Conservation (phyloP, 2,888 invertebrate species). For the Dioctria linearis region DNA sequence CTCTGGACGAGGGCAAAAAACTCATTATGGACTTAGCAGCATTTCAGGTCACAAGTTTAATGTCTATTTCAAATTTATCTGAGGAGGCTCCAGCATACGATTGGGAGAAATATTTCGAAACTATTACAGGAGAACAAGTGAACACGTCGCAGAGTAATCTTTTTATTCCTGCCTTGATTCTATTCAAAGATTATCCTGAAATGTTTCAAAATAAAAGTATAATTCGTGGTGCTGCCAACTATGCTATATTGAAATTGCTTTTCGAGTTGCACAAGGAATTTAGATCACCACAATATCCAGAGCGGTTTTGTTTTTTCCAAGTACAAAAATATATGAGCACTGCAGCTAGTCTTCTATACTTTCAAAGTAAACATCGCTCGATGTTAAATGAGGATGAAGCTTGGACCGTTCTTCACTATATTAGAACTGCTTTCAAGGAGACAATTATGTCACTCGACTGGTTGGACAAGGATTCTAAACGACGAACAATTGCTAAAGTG, state of each 20-base stretch:
- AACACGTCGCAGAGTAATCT: neutral
- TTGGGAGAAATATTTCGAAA: neutral
- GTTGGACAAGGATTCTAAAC: slow-evolving; percentile 26
- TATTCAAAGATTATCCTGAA: neutral
- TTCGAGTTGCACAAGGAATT: slow-evolving; percentile 33
- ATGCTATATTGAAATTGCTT: neutral
- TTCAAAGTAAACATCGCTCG: neutral
- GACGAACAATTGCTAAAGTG: slow-evolving; percentile 12
- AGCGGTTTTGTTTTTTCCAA: slow-evolving; percentile 27
- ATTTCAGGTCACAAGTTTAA: neutral
- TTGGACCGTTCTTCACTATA: slow-evolving; percentile 1
- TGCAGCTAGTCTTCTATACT: neutral
- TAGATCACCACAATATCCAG: slow-evolving; percentile 14
- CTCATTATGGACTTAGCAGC: neutral
- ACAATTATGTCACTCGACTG: slow-evolving; percentile 4
- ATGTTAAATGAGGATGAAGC: slow-evolving; percentile 16
- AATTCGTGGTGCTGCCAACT: neutral
- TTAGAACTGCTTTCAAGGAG: slow-evolving; percentile 16
- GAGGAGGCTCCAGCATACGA: neutral
- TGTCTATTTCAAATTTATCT: neutral
- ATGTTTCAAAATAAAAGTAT: neutral
- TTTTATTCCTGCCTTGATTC: neutral
- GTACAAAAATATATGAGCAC: slow-evolving; percentile 17
- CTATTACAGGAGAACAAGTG: neutral
- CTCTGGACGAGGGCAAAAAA: neutral